Evolutionary conservation across 2,888 invertebrate genomes (phyloP).

Genomic region (Neoitamus cyanurus): DNA sequence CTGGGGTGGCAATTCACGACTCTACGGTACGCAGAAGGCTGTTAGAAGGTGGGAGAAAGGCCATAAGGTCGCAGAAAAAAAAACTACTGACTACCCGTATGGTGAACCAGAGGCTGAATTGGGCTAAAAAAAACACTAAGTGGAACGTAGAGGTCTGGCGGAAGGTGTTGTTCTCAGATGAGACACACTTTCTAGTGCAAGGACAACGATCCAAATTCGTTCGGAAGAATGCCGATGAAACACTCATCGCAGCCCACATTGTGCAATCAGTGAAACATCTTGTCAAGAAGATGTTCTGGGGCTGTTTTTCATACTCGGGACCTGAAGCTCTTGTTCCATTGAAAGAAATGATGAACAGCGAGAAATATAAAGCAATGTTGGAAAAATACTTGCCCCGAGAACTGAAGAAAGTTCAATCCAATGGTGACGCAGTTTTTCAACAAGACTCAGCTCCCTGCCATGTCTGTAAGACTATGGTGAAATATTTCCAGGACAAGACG

Average conservation of each 20-base stretch:
- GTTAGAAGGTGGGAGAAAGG: too few relatives aligned
- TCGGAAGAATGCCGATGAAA: neutral
- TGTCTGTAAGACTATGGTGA: too few relatives aligned
- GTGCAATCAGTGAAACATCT: slow-evolving; percentile 6
- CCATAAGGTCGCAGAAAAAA: too few relatives aligned
- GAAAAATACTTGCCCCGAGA: neutral
- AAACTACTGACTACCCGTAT: neutral
- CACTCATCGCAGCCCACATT: neutral
- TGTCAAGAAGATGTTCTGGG: slow-evolving; percentile 15
- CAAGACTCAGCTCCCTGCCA: too few relatives aligned
- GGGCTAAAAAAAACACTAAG: neutral
- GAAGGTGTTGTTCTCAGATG: slow-evolving; percentile 2
- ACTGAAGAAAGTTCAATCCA: neutral
- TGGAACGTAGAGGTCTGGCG: neutral
- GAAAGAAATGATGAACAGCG: slow-evolving; percentile 8
- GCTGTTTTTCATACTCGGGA: slow-evolving; percentile 9
- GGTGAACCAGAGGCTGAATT: neutral
- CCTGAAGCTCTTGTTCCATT: neutral
- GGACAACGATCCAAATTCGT: neutral
- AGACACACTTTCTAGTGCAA: slow-evolving; percentile 12
- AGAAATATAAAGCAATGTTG: slow-evolving; percentile 4
- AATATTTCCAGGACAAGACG: slow-evolving; percentile 1
- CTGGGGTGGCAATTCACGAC: too few relatives aligned
- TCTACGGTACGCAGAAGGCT: too few relatives aligned
- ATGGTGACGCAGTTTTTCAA: neutral